These are phyloP conservation scores for Holacanthella duospinosa DNA, from an alignment of 2,888 invertebrate genomes.

Conservation along the genomic window DNA sequence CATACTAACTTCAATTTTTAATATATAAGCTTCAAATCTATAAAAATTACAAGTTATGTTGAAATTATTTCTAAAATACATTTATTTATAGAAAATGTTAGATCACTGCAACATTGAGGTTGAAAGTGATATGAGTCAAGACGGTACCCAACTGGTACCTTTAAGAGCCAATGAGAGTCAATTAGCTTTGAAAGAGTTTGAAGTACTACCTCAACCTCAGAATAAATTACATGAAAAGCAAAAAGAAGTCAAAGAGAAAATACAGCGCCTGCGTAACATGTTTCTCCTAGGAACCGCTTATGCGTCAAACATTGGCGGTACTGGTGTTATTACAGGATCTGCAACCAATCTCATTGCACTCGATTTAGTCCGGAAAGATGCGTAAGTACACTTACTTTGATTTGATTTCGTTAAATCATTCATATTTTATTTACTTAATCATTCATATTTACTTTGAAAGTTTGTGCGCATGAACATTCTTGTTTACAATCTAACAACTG, in stretches of 20 bases:
- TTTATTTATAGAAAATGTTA: no score
- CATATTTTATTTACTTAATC: neutral
- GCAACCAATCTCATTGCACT: constrained; percentile 30
- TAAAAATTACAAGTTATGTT: no score
- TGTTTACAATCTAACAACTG: no score
- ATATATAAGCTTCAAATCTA: no score
- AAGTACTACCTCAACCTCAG: no score
- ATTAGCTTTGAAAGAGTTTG: no score
- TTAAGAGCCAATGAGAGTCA: no score
- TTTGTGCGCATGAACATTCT: neutral
- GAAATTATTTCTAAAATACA: no score
- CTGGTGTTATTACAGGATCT: constrained; percentile 31
- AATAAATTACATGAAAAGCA: neutral
- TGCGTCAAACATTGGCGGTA: constrained; percentile 34
- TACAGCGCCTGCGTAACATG: constrained; percentile 29
- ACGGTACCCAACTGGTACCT: no score
- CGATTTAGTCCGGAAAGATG: constrained; percentile 32
- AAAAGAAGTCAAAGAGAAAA: constrained; percentile 19
- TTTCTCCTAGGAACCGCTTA: constrained; percentile 34
- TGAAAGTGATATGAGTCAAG: no score
- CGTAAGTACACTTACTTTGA: constrained; percentile 19
- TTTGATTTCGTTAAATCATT: neutral
- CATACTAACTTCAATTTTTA: no score
- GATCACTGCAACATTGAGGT: no score
- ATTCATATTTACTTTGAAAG: neutral